Evolutionary conservation across 2,113 vertebrate genomes (phyloP).

Genomic region (Spermophilus dauricus): DNA sequence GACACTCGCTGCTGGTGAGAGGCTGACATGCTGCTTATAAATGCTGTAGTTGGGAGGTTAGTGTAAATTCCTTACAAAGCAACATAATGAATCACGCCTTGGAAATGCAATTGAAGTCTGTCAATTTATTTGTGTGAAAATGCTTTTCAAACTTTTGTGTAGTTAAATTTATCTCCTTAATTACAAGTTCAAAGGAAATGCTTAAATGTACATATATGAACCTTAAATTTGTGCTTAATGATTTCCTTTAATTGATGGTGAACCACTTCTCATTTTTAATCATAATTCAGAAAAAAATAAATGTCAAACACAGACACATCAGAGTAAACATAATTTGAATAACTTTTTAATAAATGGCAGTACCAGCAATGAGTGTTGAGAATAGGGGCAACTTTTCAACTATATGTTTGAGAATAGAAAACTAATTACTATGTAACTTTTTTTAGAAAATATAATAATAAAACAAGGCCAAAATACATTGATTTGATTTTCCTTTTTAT

Average conservation of each 20-base stretch:
- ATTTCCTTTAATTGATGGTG: neutral
- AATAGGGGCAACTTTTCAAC: neutral
- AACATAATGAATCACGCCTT: constrained; percentile 23
- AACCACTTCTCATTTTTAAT: neutral
- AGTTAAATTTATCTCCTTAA: neutral
- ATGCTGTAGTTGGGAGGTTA: neutral
- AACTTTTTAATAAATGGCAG: neutral
- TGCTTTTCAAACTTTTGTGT: neutral
- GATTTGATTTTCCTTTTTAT: neutral
- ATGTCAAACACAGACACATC: neutral
- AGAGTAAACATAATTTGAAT: neutral
- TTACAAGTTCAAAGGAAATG: neutral
- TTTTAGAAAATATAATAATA: neutral
- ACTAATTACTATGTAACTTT: neutral
- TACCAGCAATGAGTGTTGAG: neutral
- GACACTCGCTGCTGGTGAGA: neutral
- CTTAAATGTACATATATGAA: neutral
- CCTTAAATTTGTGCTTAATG: neutral
- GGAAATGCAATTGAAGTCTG: neutral
- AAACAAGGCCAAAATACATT: neutral
- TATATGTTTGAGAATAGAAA: neutral
- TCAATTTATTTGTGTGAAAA: neutral
- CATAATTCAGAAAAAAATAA: constrained; percentile 3
- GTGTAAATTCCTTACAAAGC: constrained; percentile 48
- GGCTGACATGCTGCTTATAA: constrained; percentile 39